Evolutionary conservation across 64 coral and sea anemone species (phyloP), one percentile per base, ranked within the genome.

Genomic region (Platygyra sinensis): DNA sequence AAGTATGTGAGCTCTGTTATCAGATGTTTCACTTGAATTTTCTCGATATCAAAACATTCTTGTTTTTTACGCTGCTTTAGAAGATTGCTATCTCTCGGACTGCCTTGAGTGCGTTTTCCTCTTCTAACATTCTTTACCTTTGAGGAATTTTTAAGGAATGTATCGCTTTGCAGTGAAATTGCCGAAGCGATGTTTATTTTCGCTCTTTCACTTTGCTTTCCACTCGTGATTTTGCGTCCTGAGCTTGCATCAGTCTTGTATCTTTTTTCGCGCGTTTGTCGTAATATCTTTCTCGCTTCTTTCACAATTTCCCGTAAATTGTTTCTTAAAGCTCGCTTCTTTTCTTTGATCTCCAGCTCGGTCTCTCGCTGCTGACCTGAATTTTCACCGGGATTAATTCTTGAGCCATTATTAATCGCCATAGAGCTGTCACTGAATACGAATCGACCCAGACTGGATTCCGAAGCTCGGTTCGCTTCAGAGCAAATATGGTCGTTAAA

Each of bases 281-380:
- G 32, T 15, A 85, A 36, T 27, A 8, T 51, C 24, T 72, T 85
- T 18, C 81, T 85, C 5, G 62, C 81, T 50, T 85, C 63, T 12
- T 85, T 85, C 12, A 85, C 22, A 50, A 85, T 39, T 69, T 69
- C 32, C 11, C n/a, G 65, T 17, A 85, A 85, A 46, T 25, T 72
- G 11, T 71, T 67, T 63, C 81, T 85, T 39, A 85, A 72, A 50
- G 14, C 62, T 67, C 11, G 10, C 69, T 85, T 20, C 39, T 85
- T 85, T 85, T 85, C 33, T 36, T 27, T 71, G 12, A 85, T 72
- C 5, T n/a, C n/a, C n/a, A n/a, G n/a, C n/a, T n/a, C n/a, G n/a
- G n/a, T n/a, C n/a, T 71, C 8, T 65, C 24, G n/a, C 20, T 36
- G 32, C 12, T 85, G 31, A 2, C 38, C 36, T 50, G 22, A 15